These are phyloP conservation scores for Osmoderma eremita DNA, from an alignment of 2,888 invertebrate species.

Conservation along the genomic window DNA sequence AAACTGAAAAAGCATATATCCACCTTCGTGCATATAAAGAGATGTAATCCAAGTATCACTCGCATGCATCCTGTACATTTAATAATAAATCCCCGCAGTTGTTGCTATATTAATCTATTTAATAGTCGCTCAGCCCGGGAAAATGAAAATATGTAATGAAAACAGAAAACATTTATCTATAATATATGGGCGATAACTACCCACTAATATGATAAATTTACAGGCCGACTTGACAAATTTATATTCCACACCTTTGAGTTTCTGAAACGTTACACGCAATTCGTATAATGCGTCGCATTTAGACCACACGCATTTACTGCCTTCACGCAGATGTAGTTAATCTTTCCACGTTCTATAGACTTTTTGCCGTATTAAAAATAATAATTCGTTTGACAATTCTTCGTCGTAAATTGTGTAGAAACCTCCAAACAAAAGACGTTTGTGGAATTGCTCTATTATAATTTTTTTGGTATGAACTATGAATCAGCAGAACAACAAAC, in stretches of 20 bases:
- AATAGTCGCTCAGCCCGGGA: constrained; percentile 10
- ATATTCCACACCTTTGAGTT: constrained; percentile 46
- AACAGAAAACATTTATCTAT: constrained; percentile 40
- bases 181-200: constrained; percentile 38
- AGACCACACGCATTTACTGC: constrained; percentile 45
- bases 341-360: constrained; percentile 25
- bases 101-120: constrained; percentile 39
- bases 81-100: constrained; percentile 33
- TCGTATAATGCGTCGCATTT: constrained; percentile 44
- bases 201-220: constrained; percentile 42
- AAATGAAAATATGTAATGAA: constrained; percentile 37
- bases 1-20: neutral
- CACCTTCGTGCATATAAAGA: neutral
- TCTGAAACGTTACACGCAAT: constrained; percentile 36
- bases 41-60: neutral
- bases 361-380: constrained; percentile 26
- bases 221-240: constrained; percentile 44
- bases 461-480: too few relatives aligned
- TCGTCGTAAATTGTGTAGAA: constrained; percentile 12
- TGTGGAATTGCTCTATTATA: too few relatives aligned
- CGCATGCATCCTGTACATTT: constrained; percentile 1
- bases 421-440: neutral
- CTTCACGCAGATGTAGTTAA: constrained; percentile 31
- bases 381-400: constrained; percentile 27
- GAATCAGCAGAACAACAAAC: too few relatives aligned